Conservation (phyloP, 2,113 vertebrate species). For the Gallinago media region DNA sequence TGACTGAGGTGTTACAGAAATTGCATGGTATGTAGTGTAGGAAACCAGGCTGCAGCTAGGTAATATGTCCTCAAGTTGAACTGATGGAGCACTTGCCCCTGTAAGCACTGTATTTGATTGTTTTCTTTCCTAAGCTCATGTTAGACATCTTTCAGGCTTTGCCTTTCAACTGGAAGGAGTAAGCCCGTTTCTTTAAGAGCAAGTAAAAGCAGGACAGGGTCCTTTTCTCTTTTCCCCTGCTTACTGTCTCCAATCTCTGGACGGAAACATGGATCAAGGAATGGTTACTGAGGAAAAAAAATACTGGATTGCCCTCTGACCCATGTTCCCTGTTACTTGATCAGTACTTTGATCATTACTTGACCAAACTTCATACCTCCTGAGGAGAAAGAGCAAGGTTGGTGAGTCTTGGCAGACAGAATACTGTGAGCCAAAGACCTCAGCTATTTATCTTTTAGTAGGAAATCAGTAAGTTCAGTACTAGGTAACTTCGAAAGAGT, state of each 20-base stretch:
- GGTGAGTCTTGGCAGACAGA: not conserved
- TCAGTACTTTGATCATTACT: not conserved
- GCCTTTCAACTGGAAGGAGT: not conserved
- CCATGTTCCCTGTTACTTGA: not conserved
- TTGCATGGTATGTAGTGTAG: not conserved
- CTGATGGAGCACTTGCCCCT: not conserved
- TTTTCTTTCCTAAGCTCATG: not conserved
- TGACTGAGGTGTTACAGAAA: not conserved
- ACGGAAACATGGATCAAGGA: not conserved
- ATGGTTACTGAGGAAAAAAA: not conserved
- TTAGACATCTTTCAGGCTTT: not conserved
- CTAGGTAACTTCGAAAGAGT: not conserved
- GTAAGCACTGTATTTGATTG: not conserved
- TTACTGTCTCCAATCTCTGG: not conserved
- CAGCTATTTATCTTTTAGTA: not conserved
- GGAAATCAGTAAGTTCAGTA: not conserved
- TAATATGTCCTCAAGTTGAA: not conserved
- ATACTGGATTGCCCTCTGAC: not conserved
- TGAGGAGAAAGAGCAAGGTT: not conserved
- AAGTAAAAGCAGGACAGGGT: not conserved
- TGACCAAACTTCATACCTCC: not conserved
- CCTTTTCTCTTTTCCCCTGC: not conserved
- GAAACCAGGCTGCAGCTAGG: not conserved
- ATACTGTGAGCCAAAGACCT: not conserved
- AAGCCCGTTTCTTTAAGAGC: not conserved